phyloP scores from a whole-genome alignment of 1,140 invertebrate genomes.

The Hestina assimilis region DNA sequence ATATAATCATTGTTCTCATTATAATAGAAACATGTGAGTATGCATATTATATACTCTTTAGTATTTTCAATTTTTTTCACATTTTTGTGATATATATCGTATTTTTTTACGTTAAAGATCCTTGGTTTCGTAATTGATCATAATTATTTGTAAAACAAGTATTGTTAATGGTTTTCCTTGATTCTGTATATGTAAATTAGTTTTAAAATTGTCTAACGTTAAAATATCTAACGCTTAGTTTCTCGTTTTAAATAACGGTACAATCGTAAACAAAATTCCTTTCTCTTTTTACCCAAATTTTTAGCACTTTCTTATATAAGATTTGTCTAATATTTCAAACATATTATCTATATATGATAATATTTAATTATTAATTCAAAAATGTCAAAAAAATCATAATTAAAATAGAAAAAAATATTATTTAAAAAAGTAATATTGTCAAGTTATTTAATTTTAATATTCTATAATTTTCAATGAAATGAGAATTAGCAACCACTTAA shows the following conservation, averaged over 20 bases:
- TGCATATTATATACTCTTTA: background rate
- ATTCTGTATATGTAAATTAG: too few species aligned
- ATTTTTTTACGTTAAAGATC: slow-evolving; percentile 25
- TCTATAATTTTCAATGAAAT: too few species aligned
- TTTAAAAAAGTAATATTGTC: too few species aligned
- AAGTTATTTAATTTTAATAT: too few species aligned
- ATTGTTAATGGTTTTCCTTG: slow-evolving; percentile 4
- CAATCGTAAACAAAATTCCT: background rate
- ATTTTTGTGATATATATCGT: slow-evolving; percentile 18
- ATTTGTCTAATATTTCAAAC: background rate
- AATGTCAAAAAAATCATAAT: background rate
- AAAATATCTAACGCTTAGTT: background rate
- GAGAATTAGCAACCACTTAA: too few species aligned
- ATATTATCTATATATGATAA: background rate
- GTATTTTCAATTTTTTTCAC: background rate
- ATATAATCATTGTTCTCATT: slow-evolving; percentile 41
- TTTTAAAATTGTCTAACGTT: too few species aligned
- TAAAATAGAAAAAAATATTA: background rate
- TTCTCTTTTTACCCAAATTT: background rate
- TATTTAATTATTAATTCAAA: background rate
- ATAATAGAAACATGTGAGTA: slow-evolving; percentile 56
- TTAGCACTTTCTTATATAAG: background rate
- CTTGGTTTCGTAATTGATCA: slow-evolving; percentile 39
- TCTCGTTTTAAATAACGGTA: background rate
- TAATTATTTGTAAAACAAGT: slow-evolving; percentile 20